Base-by-base conservation (phyloP, 2,888 invertebrate genomes). In the Perdita meconis region DNA sequence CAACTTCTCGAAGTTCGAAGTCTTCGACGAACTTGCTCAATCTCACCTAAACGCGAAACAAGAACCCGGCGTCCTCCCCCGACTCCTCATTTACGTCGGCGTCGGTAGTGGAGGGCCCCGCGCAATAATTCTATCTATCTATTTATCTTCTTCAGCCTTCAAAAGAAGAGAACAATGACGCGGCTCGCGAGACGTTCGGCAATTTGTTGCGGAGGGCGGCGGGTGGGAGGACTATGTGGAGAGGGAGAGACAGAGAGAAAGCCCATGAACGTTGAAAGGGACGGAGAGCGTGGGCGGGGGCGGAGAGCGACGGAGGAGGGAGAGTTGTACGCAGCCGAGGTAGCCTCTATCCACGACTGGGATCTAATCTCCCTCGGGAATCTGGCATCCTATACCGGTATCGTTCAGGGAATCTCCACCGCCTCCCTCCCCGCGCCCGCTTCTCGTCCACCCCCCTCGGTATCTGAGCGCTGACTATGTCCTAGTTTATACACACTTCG, bases 341-440 rank as follows among this genome's bases (percentile, higher is more conserved):
- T 86, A 84, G 81, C 83, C 75, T 83, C 84, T 90, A 90, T 90
- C 91, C 77, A 75, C 84, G 81, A 68, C 87, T 85, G 86, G 77
- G 86, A 92, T 92, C 92, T 92, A 88, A 91, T 91, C 91, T 88
- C 81, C 78, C 84, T 83, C 87, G 84, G 88, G 85, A 89, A 92
- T 92, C 92, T 91, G 87, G 90, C 90, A 90, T 92, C 91, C 92
- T 91, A 91, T 91, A 86, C 90, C 75, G 78, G 70, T 90, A 92
- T 92, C 92, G 82, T 72, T 77, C 83, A 74, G 84, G 84, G 87
- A 88, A 91, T 92, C 90, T 88, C 69, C 76, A 59, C 83, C 73
- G 70, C 81, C 47, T 80, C 67, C 64, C 61, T 63, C 71, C 47
- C 70, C 63, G 51, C 75, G 61, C 68, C 77, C 68, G 36, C 69